Evolutionary conservation across 2,113 vertebrate genomes (phyloP).

Genomic region (Forbesichthys papilliferus): DNA sequence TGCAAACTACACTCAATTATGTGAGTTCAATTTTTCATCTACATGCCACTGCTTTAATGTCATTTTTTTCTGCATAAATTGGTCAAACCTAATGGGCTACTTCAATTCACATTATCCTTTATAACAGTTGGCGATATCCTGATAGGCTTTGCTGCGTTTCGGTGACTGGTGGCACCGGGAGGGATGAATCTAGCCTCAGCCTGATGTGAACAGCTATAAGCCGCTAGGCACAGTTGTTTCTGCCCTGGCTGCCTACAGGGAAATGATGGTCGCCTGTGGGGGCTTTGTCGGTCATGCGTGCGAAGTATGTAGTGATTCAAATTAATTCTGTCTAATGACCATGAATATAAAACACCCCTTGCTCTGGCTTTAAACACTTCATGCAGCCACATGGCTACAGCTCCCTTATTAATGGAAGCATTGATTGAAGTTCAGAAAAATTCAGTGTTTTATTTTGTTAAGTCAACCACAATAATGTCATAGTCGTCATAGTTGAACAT

Average conservation of each 20-base stretch:
- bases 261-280: conserved; percentile 16
- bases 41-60: conserved; percentile 26
- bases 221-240: conserved; percentile 19
- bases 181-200: conserved; percentile 10
- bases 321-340: not conserved
- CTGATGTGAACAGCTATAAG: conserved; percentile 14
- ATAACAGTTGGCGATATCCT: conserved; percentile 7
- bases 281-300: conserved; percentile 11
- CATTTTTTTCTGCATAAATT: conserved; percentile 20
- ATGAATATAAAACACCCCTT: not conserved
- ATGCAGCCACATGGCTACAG: not conserved
- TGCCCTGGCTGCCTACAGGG: conserved; percentile 21
- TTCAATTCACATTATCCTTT: conserved; percentile 3
- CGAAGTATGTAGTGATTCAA: conserved; percentile 9
- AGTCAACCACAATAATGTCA: too few species aligned
- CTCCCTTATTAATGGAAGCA: too few species aligned
- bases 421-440: too few species aligned
- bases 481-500: too few species aligned
- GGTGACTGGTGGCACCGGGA: not conserved
- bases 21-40: conserved; percentile 22
- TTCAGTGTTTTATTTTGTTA: too few species aligned
- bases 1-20: conserved; percentile 4
- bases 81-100: conserved; percentile 8
- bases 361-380: not conserved
- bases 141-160: conserved; percentile 19